phyloP scores from a whole-genome alignment of 2,113 vertebrate species.

The Sylvietta virens region DNA sequence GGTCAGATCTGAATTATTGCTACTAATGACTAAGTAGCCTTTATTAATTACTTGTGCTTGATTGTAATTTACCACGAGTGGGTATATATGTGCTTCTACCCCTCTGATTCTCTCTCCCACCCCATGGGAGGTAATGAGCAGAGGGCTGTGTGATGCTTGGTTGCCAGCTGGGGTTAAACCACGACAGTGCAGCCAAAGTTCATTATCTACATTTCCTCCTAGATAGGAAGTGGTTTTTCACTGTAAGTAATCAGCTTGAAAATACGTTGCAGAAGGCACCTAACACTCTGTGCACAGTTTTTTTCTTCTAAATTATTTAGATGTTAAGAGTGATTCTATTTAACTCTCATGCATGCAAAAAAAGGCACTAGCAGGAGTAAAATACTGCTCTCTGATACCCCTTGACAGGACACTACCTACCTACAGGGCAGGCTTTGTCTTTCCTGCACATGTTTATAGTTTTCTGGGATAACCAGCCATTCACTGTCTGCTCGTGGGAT shows the following conservation, averaged over 20 bases:
- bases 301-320: background rate
- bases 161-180: background rate
- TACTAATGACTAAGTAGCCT: background rate
- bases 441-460: background rate
- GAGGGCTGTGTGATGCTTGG: background rate
- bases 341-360: background rate
- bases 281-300: background rate
- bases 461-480: background rate
- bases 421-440: background rate
- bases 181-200: background rate
- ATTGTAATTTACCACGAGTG: background rate
- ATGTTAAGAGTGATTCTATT: background rate
- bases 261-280: background rate
- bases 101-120: background rate
- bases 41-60: background rate
- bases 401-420: background rate
- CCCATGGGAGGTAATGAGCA: background rate
- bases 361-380: background rate
- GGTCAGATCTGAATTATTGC: conserved; percentile 20
- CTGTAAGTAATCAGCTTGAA: background rate
- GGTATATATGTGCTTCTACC: background rate
- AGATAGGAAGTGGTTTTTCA: background rate
- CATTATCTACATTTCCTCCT: background rate
- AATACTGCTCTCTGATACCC: background rate
- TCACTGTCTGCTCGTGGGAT: background rate